These are phyloP conservation scores for Zosterops hypoxanthus DNA, from an alignment of 2,113 vertebrate species.

Conservation along the genomic window DNA sequence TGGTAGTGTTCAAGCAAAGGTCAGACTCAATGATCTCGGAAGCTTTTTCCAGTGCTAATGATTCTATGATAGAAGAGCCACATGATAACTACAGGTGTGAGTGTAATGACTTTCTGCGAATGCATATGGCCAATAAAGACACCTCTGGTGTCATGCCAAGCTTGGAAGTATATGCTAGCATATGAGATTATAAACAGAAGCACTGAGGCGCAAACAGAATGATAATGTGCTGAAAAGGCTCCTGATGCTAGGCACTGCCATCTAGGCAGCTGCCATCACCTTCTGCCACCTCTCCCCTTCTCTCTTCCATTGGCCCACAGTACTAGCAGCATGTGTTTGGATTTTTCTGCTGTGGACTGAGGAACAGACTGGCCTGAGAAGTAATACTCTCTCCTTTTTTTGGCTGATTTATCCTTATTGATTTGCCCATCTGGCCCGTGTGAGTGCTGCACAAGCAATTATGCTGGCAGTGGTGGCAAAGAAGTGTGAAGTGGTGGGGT, in stretches of 20 bases:
- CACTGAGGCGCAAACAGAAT: not conserved
- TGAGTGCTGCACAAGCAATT: accelerated
- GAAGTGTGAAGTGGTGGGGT: accelerated
- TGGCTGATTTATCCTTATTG: not conserved
- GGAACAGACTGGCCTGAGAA: not conserved
- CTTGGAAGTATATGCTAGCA: not conserved
- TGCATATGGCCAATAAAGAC: not conserved
- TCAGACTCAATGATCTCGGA: accelerated
- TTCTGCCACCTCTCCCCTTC: not conserved
- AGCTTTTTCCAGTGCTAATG: not conserved
- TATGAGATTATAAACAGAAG: not conserved
- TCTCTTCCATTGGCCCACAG: accelerated
- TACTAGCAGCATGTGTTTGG: not conserved
- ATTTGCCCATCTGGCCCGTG: not conserved
- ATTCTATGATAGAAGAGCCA: not conserved
- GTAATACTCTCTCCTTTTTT: not conserved
- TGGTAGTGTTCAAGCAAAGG: not conserved
- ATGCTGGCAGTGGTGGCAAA: not conserved
- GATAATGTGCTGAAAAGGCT: not conserved
- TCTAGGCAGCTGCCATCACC: not conserved
- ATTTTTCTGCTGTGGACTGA: not conserved
- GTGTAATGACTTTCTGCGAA: not conserved
- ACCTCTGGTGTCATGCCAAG: not conserved
- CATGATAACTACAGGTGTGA: not conserved
- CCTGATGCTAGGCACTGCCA: not conserved